These are phyloP conservation scores for Bufo bufo DNA, from an alignment of 2,113 vertebrate genomes.

Conservation along the genomic window DNA sequence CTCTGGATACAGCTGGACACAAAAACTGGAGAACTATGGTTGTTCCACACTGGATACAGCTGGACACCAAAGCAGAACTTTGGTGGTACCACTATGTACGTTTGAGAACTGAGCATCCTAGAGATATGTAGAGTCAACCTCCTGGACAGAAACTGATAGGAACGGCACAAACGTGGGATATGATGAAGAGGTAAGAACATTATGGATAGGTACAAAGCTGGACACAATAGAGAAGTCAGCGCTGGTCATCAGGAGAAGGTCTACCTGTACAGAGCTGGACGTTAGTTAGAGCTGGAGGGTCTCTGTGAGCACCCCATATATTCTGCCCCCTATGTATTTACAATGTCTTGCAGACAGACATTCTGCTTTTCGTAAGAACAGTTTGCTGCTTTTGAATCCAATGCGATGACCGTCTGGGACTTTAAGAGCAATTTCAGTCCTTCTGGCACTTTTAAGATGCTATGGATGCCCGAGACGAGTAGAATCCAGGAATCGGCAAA, in stretches of 20 bases:
- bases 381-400: conserved; percentile 46
- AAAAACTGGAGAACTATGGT: background rate
- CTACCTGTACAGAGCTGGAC: background rate
- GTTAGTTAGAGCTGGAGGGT: background rate
- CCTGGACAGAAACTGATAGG: background rate
- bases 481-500: conserved; percentile 92
- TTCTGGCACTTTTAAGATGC: conserved; percentile 63
- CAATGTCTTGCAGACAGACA: conserved; percentile 2
- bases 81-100: background rate
- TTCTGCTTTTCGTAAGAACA: conserved; percentile 53
- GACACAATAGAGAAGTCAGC: background rate
- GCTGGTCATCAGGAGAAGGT: background rate
- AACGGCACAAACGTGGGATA: background rate
- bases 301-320: background rate
- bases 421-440: conserved; percentile 62
- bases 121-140: background rate
- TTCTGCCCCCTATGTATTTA: background rate
- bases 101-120: background rate
- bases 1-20: background rate
- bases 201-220: background rate
- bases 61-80: background rate
- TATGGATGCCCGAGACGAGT: conserved; percentile 80
- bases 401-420: conserved; percentile 57
- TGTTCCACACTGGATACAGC: background rate
- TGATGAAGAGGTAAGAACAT: background rate